Base-by-base conservation (phyloP, 2,888 invertebrate genomes). In the Tinea trinotella region DNA sequence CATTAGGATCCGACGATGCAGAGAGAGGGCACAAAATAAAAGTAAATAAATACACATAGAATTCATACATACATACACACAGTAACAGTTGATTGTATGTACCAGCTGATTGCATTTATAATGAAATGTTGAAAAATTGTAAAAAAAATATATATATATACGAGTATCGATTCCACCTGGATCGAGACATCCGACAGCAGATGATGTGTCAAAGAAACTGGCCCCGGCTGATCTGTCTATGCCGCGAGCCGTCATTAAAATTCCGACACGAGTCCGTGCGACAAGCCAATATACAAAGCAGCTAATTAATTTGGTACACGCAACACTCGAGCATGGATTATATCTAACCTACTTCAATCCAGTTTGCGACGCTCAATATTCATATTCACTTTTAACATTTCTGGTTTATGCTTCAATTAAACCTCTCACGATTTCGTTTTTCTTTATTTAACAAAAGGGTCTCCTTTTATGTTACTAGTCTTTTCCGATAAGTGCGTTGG, bases 191-290 rank as follows among this genome's bases (percentile, higher is more conserved):
- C 55, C 57, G 57, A 44, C 24, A 50, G 57, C 58, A 57, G 57
- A 52, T 57, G 55, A 36, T 53, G 50, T 54, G 52, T 22, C 53
- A 30, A 18, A 52, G 40, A 54, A 55, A 50, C 55, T 52, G 53
- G 36, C 54, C 50, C 20, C 55, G 22, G 52, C 53, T 44, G 22
- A 40, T 48, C 48, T 48, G 48, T 9, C 19, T 13, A 40, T 40
- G 13, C 30, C 40, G 7, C 40, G 10, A 48, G 24, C 6, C 24
- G 50, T 46, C 54, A 57, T 59, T 57, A 57, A 59, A 56, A 59
- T 59, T 59, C 59, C 59, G 35, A 9, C 53, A 56, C 56, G 55
- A 55, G 55, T 56, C 55, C 57, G 55, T 53, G 40, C 55, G 54
- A 54, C 54, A 12, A 46, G 12, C 53, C 50, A 24, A 50, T 50